Evolutionary conservation across 1,140 invertebrate species (phyloP), one percentile per base, ranked within the genome.

Genomic region (Popillia japonica): DNA sequence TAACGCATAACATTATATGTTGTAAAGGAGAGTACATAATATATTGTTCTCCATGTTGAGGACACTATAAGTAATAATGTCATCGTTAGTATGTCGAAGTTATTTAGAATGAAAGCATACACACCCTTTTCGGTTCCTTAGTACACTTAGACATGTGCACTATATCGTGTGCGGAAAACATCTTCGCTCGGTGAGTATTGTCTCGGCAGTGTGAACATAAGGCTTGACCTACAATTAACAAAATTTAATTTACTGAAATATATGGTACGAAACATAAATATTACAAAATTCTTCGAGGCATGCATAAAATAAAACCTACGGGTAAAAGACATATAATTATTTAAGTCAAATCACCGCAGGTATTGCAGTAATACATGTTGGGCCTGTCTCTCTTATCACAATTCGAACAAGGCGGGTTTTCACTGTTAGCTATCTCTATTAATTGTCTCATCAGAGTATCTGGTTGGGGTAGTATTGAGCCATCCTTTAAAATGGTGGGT

Each of bases 101-200:
- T 40, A 40, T 41, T 77, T 7, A 4, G 40, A 34, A 40, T 64
- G 11, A 17, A 8, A 27, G 55, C 17, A 11, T 78, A 73, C 80
- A 87, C 83, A 91, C 90, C 80, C 90, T 88, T 85, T 92, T 91
- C 11, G 89, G 90, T 81, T 94, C 92, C 81, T 92, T 92, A 3
- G 89, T 87, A 81, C 91, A 91, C 82, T 93, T 93, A 10, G 91
- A 91, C 90, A 93, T 92, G 81, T 92, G 92, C 7, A 93, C 89
- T 9, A 94, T 90, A 72, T 94, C 92, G 84, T 94, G 92, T 22
- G 89, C 87, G 0, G 92, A 91, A 83, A 94, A 94, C 92, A 94
- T 94, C 84, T 93, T 92, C 0, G 92, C 92, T 40, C 91, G 86
- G 81, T 94, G 92, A 3, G 92, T 93, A 81, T 93, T 91, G 81